Percentiles rank a stretch among this genome's conserved stretches.
phyloP scores from a whole-genome alignment of 2,888 invertebrate genomes.

The Yponomeuta malinellus region DNA sequence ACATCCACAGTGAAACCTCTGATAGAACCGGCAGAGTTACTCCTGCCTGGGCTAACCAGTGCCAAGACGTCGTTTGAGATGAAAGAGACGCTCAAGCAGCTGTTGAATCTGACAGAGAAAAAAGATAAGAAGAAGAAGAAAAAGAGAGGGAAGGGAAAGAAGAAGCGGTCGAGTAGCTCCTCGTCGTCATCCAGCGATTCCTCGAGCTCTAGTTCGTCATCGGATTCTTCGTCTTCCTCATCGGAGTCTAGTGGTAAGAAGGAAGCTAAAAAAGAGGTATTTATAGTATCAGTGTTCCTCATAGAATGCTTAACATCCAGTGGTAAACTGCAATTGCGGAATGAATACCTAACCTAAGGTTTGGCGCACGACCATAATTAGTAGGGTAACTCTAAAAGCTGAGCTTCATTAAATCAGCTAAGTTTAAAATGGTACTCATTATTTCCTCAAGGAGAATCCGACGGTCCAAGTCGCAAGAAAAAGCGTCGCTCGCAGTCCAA shows the following conservation, averaged over 20 bases:
- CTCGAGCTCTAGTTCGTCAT: constrained; percentile 78
- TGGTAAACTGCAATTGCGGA: too few species aligned
- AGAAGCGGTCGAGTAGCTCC: constrained; percentile 78
- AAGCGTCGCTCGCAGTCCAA: constrained; percentile 75
- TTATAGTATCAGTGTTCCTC: neutral
- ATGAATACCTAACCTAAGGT: too few species aligned
- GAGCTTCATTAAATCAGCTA: too few species aligned
- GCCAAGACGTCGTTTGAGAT: constrained; percentile 74
- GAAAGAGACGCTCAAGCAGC: constrained; percentile 79
- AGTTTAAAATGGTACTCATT: neutral
- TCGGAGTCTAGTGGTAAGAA: constrained; percentile 71
- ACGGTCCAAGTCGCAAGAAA: constrained; percentile 74
- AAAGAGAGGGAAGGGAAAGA: constrained; percentile 79
- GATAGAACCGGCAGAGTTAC: constrained; percentile 78
- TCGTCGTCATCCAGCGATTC: constrained; percentile 82
- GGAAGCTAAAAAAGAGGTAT: neutral
- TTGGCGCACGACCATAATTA: neutral
- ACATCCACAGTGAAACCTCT: constrained; percentile 73
- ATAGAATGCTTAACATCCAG: neutral
- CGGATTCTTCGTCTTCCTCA: constrained; percentile 76
- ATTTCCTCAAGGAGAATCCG: constrained; percentile 52
- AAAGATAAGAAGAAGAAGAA: constrained; percentile 81
- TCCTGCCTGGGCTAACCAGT: constrained; percentile 76
- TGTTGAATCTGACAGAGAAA: constrained; percentile 77
- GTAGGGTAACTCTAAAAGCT: neutral